phyloP scores from a whole-genome alignment of 1,140 invertebrate genomes.

The Copidosoma floridanum region DNA sequence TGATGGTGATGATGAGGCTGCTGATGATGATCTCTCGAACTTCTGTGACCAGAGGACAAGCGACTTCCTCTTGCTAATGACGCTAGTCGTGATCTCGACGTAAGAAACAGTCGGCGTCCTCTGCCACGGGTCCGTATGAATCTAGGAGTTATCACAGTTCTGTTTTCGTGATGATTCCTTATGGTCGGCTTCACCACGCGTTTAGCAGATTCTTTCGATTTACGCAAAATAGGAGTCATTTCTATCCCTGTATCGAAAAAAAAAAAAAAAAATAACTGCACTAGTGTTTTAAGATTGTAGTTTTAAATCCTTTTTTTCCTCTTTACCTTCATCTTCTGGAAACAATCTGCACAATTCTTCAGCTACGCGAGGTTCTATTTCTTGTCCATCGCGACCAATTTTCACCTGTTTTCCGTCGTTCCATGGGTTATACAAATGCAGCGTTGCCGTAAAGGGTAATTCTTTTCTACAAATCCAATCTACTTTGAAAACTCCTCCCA shows the following conservation, averaged over 20 bases:
- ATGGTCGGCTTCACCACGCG: slow-evolving; percentile 49
- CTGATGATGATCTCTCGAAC: slow-evolving; percentile 47
- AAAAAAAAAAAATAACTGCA: no score
- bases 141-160: slow-evolving; percentile 57
- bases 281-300: no score
- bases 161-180: slow-evolving; percentile 57
- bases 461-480: slow-evolving; percentile 97
- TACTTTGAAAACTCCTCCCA: slow-evolving; percentile 93
- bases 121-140: slow-evolving; percentile 56
- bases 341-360: slow-evolving; percentile 93
- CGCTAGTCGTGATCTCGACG: slow-evolving; percentile 52
- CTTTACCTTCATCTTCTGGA: slow-evolving; percentile 79
- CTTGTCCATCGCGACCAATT: slow-evolving; percentile 97
- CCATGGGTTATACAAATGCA: slow-evolving; percentile 95
- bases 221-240: slow-evolving; percentile 83
- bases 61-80: slow-evolving; percentile 51
- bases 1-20: no score
- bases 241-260: no score
- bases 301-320: no score
- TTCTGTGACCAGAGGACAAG: slow-evolving; percentile 42
- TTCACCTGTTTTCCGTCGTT: slow-evolving; percentile 98
- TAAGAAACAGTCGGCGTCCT: slow-evolving; percentile 51
- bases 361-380: slow-evolving; percentile 93
- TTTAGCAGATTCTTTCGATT: slow-evolving; percentile 82
- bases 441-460: slow-evolving; percentile 86